These are phyloP conservation scores for Styela clava DNA, from an alignment of 23 tunicate species.

Conservation along the genomic window DNA sequence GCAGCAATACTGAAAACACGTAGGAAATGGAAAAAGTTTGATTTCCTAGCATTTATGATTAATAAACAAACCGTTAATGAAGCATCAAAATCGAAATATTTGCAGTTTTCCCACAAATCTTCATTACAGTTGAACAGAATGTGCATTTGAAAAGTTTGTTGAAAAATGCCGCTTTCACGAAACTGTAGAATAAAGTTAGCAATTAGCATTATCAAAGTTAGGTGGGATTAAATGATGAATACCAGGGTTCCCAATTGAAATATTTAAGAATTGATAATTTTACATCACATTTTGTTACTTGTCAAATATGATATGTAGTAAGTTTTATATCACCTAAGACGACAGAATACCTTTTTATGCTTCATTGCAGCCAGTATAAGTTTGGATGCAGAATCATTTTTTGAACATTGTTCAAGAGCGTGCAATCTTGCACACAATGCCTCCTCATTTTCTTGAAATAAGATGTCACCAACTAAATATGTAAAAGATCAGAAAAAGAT, in stretches of 20 bases:
- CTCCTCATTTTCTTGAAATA: neutral
- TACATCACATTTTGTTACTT: no score
- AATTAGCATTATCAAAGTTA: no score
- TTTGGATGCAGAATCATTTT: neutral
- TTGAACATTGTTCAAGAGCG: neutral
- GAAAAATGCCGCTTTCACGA: neutral
- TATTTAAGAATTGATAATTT: no score
- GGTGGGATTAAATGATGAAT: no score
- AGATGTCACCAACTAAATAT: neutral
- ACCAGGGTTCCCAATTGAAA: no score
- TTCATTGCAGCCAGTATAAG: neutral
- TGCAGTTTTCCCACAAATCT: neutral
- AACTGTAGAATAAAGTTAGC: neutral
- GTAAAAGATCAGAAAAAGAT: no score
- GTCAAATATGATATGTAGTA: no score
- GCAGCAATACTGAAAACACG: no score
- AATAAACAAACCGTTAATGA: neutral
- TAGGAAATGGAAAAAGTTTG: no score
- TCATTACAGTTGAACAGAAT: neutral
- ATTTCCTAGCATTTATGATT: no score
- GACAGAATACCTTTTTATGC: neutral
- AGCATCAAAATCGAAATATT: neutral
- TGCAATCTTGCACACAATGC: neutral
- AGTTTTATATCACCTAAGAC: no score
- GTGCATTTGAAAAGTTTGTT: neutral